A percentile compares a stretch with the other conserved stretches of the same genome.
phyloP scores from a whole-genome alignment of 2,113 vertebrate genomes.

The Synchiropus splendidus region DNA sequence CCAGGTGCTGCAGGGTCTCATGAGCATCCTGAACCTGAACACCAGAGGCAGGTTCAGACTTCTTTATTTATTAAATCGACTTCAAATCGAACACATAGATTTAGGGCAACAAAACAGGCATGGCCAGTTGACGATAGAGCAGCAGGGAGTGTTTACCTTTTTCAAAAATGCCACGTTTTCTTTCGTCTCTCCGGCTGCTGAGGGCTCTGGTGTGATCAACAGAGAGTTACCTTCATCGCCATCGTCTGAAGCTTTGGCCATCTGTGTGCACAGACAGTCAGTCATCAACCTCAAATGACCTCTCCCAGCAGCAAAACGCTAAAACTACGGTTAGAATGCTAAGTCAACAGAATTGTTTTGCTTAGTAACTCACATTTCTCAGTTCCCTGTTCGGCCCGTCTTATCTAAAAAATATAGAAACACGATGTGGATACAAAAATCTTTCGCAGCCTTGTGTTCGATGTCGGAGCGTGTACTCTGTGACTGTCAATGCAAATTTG shows the following conservation, averaged over 20 bases:
- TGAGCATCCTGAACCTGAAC: constrained; percentile 71
- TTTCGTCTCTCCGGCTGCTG: constrained; percentile 62
- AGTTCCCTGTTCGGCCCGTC: constrained; percentile 81
- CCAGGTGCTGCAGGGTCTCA: constrained; percentile 63
- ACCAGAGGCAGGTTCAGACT: not conserved
- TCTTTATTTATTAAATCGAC: too few relatives aligned
- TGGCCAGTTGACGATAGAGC: too few relatives aligned
- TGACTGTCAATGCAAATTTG: not conserved
- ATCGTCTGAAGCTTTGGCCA: constrained; percentile 67
- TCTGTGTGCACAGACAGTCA: constrained; percentile 37
- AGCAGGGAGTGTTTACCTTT: constrained; percentile 56
- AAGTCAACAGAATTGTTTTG: not conserved
- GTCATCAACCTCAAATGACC: too few relatives aligned
- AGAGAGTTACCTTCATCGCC: constrained; percentile 64
- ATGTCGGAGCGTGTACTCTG: not conserved
- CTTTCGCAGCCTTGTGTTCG: not conserved
- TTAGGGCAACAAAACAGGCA: too few relatives aligned
- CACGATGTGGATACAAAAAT: too few relatives aligned
- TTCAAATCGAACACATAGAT: too few relatives aligned
- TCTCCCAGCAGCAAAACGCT: too few relatives aligned
- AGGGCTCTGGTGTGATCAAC: constrained; percentile 59
- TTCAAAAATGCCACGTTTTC: constrained; percentile 73
- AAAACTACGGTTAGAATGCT: too few relatives aligned
- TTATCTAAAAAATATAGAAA: constrained; percentile 46
- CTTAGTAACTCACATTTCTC: constrained; percentile 70